phyloP scores from a whole-genome alignment of 2,888 invertebrate species.

The Griposia aprilina region DNA sequence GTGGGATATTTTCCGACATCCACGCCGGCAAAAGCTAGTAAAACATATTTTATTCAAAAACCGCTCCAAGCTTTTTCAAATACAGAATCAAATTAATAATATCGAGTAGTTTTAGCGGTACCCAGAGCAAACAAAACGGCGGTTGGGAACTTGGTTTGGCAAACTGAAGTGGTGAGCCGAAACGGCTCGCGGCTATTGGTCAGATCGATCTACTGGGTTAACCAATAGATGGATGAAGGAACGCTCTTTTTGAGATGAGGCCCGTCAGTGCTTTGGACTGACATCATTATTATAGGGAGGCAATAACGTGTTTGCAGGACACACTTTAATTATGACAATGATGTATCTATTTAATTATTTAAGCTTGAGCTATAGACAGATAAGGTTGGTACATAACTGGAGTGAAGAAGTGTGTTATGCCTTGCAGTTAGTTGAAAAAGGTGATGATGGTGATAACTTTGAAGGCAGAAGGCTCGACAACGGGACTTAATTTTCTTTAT shows the following conservation, averaged over 20 bases:
- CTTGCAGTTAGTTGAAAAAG: background rate
- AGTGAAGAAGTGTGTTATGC: background rate
- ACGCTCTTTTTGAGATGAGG: background rate
- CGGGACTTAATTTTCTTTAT: too few species aligned
- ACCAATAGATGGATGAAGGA: background rate
- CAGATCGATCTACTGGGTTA: constrained; percentile 20
- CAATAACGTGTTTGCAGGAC: background rate
- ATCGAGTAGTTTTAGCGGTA: constrained; percentile 21
- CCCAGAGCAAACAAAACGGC: constrained; percentile 21
- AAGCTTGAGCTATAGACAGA: too few species aligned
- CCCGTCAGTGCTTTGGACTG: background rate
- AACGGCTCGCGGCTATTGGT: constrained; percentile 35
- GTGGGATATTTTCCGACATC: too few species aligned
- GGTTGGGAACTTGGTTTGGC: constrained; percentile 34
- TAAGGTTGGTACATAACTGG: background rate
- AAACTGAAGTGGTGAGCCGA: constrained; percentile 27
- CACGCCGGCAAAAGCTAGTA: too few species aligned
- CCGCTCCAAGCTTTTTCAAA: background rate
- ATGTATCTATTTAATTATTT: too few species aligned
- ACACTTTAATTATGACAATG: too few species aligned
- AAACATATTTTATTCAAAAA: constrained; percentile 6
- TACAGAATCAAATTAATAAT: constrained; percentile 3
- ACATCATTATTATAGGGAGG: too few species aligned
- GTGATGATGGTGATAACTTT: background rate
- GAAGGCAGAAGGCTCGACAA: background rate